Evolutionary conservation across 2,888 invertebrate species (phyloP).

Genomic region (Gnatocerus cornutus): DNA sequence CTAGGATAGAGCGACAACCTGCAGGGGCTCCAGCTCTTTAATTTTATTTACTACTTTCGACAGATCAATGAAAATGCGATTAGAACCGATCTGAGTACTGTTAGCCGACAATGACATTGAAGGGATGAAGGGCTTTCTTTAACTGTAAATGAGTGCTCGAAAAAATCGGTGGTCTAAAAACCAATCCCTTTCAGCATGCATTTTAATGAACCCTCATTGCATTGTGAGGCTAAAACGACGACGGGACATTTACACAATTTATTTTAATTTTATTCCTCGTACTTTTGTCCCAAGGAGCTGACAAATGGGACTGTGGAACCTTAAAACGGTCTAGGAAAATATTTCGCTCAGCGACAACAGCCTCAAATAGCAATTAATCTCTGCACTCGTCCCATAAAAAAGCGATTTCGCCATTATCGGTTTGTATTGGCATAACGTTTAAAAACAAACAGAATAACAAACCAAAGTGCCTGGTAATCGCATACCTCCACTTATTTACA

Average conservation of each 20-base stretch:
- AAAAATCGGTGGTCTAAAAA: conserved; percentile 5
- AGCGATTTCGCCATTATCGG: too few relatives aligned
- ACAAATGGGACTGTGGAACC: too few relatives aligned
- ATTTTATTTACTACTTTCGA: conserved; percentile 2
- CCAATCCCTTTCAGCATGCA: conserved; percentile 23
- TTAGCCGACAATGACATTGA: background rate
- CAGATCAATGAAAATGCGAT: background rate
- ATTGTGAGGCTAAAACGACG: conserved; percentile 3
- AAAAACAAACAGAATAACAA: too few relatives aligned
- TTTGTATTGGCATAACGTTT: too few relatives aligned
- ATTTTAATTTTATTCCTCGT: conserved; percentile 40
- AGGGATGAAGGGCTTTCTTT: background rate
- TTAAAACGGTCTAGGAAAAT: too few relatives aligned
- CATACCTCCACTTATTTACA: too few relatives aligned
- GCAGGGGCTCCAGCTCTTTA: background rate
- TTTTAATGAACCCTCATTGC: conserved; percentile 38
- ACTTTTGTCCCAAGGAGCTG: background rate
- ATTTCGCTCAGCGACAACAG: too few relatives aligned
- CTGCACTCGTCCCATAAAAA: too few relatives aligned
- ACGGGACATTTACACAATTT: conserved; percentile 28
- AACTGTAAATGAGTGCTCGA: background rate
- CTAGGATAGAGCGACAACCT: background rate
- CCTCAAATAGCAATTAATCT: too few relatives aligned
- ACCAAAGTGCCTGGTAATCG: too few relatives aligned
- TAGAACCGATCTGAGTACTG: background rate